Evolutionary conservation across 1,140 invertebrate genomes (phyloP).

Genomic region (Mylabris phalerata): DNA sequence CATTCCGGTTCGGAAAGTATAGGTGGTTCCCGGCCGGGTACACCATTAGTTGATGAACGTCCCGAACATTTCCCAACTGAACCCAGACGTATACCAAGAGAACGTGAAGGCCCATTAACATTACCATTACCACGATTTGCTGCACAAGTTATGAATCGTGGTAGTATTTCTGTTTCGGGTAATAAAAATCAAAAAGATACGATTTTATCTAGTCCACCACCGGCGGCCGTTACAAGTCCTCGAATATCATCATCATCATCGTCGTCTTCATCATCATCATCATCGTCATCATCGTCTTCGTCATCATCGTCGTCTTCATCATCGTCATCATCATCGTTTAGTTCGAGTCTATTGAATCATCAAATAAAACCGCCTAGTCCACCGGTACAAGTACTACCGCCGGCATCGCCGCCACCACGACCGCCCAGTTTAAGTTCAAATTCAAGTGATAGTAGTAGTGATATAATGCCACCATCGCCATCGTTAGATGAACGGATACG

Average conservation of each 20-base stretch:
- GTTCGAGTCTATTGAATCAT: too few species aligned
- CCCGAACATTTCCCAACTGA: constrained; percentile 70
- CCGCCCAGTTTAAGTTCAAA: constrained; percentile 52
- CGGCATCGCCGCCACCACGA: constrained; percentile 52
- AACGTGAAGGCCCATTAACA: constrained; percentile 63
- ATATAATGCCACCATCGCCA: constrained; percentile 51
- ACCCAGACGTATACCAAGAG: constrained; percentile 55
- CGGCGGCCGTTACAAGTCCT: constrained; percentile 40
- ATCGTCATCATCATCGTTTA: too few species aligned
- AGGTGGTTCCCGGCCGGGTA: constrained; percentile 69
- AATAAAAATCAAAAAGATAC: constrained; percentile 40
- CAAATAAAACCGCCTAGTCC: constrained; percentile 34
- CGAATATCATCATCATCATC: constrained; percentile 30
- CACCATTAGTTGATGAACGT: constrained; percentile 74
- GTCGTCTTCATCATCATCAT: too few species aligned
- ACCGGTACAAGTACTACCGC: constrained; percentile 42
- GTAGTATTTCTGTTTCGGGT: constrained; percentile 40
- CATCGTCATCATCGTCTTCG: too few species aligned
- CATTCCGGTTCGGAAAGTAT: constrained; percentile 45
- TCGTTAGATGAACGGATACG: constrained; percentile 82
- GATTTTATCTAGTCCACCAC: constrained; percentile 40
- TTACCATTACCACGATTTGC: constrained; percentile 81
- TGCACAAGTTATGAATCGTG: constrained; percentile 55
- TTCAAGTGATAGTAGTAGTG: constrained; percentile 50
- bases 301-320: too few species aligned